Evolutionary conservation across 2,797 vertebrate genomes (phyloP), one percentile per base, ranked within the genome.

Genomic region (Distichodus sexfasciatus): DNA sequence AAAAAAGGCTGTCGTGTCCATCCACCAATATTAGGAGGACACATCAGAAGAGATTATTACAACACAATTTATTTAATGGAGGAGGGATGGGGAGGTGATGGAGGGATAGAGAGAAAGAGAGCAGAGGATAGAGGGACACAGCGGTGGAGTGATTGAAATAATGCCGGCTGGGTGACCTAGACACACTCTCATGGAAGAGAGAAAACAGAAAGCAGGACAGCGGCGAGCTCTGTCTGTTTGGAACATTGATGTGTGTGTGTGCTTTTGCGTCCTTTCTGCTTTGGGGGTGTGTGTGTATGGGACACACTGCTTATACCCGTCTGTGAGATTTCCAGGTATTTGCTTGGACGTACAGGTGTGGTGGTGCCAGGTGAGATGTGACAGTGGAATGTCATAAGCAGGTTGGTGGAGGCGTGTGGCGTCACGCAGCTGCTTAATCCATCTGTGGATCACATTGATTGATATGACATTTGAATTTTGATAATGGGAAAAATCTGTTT

Each of bases 31-130:
- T 90, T 83, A 88, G 78, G 75, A 86, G 86, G 81, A 54, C 65
- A 67, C 59, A 74, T 68, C 69, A 65, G 82, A 87, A 85, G 81
- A 91, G 90, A 92, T 91, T 91, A 92, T 90, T 88, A 89, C 83
- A 81, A 80, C 79, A 87, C 90, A 92, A 92, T 91, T 90, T 89
- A 90, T 90, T 91, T 91, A 92, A 92, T 92, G 90, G 89, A 89
- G 85, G 82, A 54, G 59, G 48, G 63, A 76, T 62, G 64, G 33
- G 29, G 48, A 51, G 55, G 61, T 69, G 76, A 72, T 75, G 63
- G 35, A 66, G 33, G 51, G 71, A 53, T 48, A 46, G 40, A 64
- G 60, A 82, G 85, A 81, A 74, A 72, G 79, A 75, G 83, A 84
- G 75, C 79, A 79, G 70, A 81, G 69, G 76, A 72, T 74, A 77